Evolutionary conservation across 2,113 vertebrate species (phyloP).

Genomic region (Copsychus sechellarum): DNA sequence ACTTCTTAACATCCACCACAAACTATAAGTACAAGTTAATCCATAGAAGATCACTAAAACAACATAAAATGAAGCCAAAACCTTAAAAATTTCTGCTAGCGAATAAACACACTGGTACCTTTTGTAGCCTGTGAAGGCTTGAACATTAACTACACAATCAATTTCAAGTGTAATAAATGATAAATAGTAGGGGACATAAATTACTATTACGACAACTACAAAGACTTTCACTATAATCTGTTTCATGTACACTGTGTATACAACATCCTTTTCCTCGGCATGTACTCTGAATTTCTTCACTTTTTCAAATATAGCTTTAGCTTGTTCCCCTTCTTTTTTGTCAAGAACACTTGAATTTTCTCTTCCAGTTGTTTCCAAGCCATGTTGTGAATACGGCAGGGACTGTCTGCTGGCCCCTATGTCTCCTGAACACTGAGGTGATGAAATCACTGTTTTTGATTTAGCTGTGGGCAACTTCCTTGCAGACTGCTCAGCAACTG

Average conservation of each 20-base stretch:
- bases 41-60: slow-evolving; percentile 79
- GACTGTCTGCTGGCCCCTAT: slow-evolving; percentile 71
- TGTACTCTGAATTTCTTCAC: slow-evolving; percentile 83
- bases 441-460: slow-evolving; percentile 65
- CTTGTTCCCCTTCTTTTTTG: slow-evolving; percentile 86
- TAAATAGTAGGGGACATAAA: slow-evolving; percentile 80
- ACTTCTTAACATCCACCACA: slow-evolving; percentile 85
- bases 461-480: slow-evolving; percentile 69
- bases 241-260: slow-evolving; percentile 82
- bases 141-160: slow-evolving; percentile 77
- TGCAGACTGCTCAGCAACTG: slow-evolving; percentile 79
- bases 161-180: slow-evolving; percentile 80
- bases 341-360: slow-evolving; percentile 81
- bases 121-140: slow-evolving; percentile 82
- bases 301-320: slow-evolving; percentile 87
- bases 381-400: slow-evolving; percentile 63
- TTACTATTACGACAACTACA: slow-evolving; percentile 78
- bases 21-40: slow-evolving; percentile 82
- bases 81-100: slow-evolving; percentile 81
- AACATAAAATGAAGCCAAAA: slow-evolving; percentile 82
- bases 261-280: slow-evolving; percentile 82
- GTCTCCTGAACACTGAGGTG: slow-evolving; percentile 67
- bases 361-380: slow-evolving; percentile 74
- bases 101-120: slow-evolving; percentile 84
- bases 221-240: slow-evolving; percentile 85